Evolutionary conservation across 2,888 invertebrate species (phyloP).

Genomic region (Belgica antarctica): DNA sequence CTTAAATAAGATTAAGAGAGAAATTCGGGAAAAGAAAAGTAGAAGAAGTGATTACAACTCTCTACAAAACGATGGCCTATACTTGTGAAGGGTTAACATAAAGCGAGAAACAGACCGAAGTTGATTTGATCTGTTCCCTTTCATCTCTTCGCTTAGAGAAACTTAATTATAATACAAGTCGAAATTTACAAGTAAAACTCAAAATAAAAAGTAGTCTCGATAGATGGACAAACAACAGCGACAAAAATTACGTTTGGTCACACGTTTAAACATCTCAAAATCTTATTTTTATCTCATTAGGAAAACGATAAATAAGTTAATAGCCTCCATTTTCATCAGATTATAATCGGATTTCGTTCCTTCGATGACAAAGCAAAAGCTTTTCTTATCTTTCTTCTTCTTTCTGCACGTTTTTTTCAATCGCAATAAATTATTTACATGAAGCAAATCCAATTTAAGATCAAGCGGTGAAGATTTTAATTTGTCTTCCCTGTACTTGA

Average conservation of each 20-base stretch:
- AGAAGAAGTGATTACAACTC: no score
- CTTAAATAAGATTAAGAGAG: neutral
- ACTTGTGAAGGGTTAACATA: neutral
- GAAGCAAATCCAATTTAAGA: neutral
- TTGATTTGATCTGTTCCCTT: neutral
- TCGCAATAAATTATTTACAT: conserved; percentile 3
- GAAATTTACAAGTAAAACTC: no score
- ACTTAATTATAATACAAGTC: neutral
- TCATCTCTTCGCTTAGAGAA: neutral
- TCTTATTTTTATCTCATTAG: neutral
- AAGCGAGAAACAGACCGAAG: neutral
- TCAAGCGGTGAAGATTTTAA: no score
- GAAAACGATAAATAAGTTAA: conserved; percentile 30
- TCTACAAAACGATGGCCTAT: conserved; percentile 6
- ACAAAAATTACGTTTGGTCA: conserved; percentile 1
- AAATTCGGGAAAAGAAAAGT: no score
- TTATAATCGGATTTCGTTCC: neutral
- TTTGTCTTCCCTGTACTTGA: no score
- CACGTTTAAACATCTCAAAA: conserved; percentile 12
- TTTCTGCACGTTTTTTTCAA: neutral
- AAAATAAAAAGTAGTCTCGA: conserved; percentile 6
- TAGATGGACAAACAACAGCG: neutral
- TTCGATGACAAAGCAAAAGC: neutral
- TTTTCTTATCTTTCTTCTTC: neutral
- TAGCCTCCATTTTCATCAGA: conserved; percentile 9